Evolutionary conservation across 1,140 invertebrate genomes (phyloP), one percentile per base, ranked within the genome.

Genomic region (Pentalonia nigronervosa): DNA sequence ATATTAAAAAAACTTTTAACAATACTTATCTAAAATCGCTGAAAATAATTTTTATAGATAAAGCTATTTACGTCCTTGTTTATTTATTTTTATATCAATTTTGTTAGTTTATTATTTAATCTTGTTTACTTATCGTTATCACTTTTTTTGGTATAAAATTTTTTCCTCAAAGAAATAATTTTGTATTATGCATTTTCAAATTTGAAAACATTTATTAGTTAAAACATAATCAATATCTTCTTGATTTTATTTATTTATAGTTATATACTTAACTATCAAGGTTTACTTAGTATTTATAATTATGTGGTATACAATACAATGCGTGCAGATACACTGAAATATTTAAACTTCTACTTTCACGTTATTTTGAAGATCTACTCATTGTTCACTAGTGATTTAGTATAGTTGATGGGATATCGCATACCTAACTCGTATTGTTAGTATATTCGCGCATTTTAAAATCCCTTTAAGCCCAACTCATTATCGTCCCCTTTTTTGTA

Each of bases 401-500:
- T 25, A 45, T 86, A 30, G 83, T 86, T 41, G 83, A 86, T 86
- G 45, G 83, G 36, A 86, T 86, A 41, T 86, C 21, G 36, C 36
- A 86, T 86, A 86, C 83, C 83, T 83, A 36, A 36, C 81, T 86
- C 23, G 36, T 45, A 86, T 86, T 86, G 36, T 86, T 45, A 86
- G 36, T 86, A 86, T 86, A 86, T 86, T 86, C 41, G 41, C 41
- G 41, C 36, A 86, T 86, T 86, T 86, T 45, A 86, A 86, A 45
- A 86, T 86, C 83, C 83, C 83, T 86, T 41, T 86, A 41, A 86
- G 41, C 36, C 83, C 11, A 9, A 45, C 23, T 86, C 83, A 86
- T 86, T 86, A 86, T 45, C 36, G 23, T 86, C 83, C 83, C 83
- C 83, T 86, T 86, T 76, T 86, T 86, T 45, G 83, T 86, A 86